Base-by-base conservation (phyloP, 2,797 vertebrate species). In the Limosa lapponica region DNA sequence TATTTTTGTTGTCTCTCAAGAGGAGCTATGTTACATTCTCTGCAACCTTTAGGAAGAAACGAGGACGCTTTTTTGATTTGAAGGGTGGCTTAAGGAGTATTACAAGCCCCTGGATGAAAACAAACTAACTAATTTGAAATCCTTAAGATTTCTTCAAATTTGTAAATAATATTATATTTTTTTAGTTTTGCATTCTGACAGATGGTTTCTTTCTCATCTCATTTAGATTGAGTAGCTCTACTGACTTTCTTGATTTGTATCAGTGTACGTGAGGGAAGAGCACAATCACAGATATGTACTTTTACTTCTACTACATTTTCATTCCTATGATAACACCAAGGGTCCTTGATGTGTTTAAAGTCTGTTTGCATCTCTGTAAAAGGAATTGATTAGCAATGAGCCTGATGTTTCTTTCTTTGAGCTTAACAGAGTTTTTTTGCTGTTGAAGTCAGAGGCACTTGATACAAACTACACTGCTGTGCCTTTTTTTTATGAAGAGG, bases 131-230 rank as follows among this genome's bases (percentile, higher is more conserved):
- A 36, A 61, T 13, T 70, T 82, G 51, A 46, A 89, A 79, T 57
- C 22, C 55, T 34, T n/a, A 70, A 90, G 55, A 59, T 90, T 94
- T 93, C 67, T 93, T 91, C 55, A 91, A 75, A 70, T 92, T 62
- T 5, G 7, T 90, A 41, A 82, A 59, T 27, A 32, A 17, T 77
- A 44, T 16, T 88, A 1, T 41, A 1, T n/a, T 28, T 24, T 51
- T 67, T 36, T 23, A 5, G 6, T 19, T 32, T 94, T 89, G 82
- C 46, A n/a, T 77, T 95, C 74, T 74, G 52, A 67, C 41, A 93
- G 58, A 41, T 52, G 0, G 32, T 75, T 93, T 91, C 16, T 58
- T 66, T 87, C 24, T 89, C 32, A 16, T 64, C 13, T 44, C 12
- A 11, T 23, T 75, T 72, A 72, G 37, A 39, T 5, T 81, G 59